Conservation (phyloP, 2,888 invertebrate genomes). For the Nezara viridula region DNA sequence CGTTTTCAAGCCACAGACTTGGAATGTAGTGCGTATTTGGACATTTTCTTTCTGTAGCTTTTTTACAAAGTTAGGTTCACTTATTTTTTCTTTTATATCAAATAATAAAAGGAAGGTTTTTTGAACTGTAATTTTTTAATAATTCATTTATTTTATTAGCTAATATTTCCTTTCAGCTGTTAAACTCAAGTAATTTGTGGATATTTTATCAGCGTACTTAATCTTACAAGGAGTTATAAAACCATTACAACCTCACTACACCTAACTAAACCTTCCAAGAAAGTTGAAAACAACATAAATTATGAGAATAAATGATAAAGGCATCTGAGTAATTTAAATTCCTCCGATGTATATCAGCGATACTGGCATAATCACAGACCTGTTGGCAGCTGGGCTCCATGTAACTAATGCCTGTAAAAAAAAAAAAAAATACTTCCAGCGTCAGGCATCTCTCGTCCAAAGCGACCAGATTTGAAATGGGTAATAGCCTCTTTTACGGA, state of each 20-base stretch:
- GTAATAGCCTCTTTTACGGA: neutral
- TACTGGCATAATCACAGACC: neutral
- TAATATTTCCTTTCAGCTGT: neutral
- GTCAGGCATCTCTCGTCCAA: neutral
- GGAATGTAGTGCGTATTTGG: too few relatives aligned
- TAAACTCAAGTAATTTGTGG: neutral
- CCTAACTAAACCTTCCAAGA: neutral
- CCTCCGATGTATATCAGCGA: slow-evolving; percentile 14
- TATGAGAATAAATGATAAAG: slow-evolving; percentile 23
- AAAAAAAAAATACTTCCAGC: neutral
- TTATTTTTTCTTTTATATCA: too few relatives aligned
- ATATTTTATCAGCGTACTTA: neutral
- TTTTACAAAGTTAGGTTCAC: too few relatives aligned
- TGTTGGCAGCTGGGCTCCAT: neutral
- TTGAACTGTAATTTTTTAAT: neutral
- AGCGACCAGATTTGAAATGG: neutral
- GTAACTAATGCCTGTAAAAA: neutral
- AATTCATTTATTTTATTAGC: neutral
- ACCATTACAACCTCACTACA: neutral
- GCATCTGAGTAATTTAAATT: slow-evolving; percentile 31
- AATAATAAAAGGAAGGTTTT: too few relatives aligned
- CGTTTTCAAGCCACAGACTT: too few relatives aligned
- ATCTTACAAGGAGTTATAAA: neutral
- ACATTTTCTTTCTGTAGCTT: too few relatives aligned
- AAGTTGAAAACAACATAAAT: slow-evolving; percentile 30